These are phyloP conservation scores for Leuctra nigra DNA, from an alignment of 2,888 invertebrate genomes.

Conservation along the genomic window DNA sequence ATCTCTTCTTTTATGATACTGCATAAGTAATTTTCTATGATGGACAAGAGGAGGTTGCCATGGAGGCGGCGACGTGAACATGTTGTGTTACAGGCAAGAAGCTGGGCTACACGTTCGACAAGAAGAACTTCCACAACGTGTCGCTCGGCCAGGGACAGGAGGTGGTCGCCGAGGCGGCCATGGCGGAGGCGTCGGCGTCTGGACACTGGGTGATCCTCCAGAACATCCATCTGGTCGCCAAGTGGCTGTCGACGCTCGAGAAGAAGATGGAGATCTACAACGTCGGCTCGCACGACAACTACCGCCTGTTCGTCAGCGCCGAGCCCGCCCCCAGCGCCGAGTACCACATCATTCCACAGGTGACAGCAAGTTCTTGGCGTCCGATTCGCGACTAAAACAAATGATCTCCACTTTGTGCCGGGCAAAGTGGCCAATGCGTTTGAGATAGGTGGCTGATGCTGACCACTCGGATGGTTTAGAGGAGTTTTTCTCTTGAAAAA, in stretches of 20 bases:
- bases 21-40: no score
- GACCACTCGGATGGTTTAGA: background rate
- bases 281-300: constrained; percentile 56
- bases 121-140: constrained; percentile 84
- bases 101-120: constrained; percentile 70
- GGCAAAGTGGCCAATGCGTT: no score
- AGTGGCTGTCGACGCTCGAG: constrained; percentile 81
- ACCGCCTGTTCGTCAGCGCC: constrained; percentile 75
- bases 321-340: constrained; percentile 71
- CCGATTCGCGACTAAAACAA: background rate
- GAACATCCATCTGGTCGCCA: constrained; percentile 87
- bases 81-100: no score
- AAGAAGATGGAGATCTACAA: constrained; percentile 83
- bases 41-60: no score
- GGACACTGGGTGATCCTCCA: constrained; percentile 94
- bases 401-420: background rate
- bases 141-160: constrained; percentile 95
- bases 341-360: constrained; percentile 52
- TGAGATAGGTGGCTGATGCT: background rate
- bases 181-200: constrained; percentile 62
- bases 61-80: no score
- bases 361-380: background rate
- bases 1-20: no score
- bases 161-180: constrained; percentile 80
- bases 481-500: no score